A percentile compares a stretch with the other conserved stretches of the same genome.
These are phyloP conservation scores for Triplophysa yarkandensis DNA, from an alignment of 2,797 vertebrate genomes.

Conservation along the genomic window DNA sequence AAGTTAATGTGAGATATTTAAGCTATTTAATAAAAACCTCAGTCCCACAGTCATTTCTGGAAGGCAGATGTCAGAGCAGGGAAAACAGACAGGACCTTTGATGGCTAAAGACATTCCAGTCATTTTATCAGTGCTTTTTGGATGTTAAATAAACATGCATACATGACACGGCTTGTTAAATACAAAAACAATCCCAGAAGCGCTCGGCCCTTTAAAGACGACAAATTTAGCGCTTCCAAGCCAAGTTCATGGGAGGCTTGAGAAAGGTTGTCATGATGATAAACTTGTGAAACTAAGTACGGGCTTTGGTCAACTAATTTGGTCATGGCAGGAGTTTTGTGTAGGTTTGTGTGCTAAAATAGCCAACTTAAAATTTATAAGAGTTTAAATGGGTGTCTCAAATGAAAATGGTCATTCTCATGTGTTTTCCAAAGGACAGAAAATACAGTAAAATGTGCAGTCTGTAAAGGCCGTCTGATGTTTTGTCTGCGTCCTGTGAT, in stretches of 20 bases:
- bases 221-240: slow-evolving; percentile 41
- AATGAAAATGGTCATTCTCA: too few species aligned
- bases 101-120: slow-evolving; percentile 70
- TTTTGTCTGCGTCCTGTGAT: too few species aligned
- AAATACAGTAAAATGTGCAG: too few species aligned
- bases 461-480: too few species aligned
- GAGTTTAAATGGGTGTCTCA: too few species aligned
- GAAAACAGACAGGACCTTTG: slow-evolving; percentile 74
- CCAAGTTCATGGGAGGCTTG: slow-evolving; percentile 34
- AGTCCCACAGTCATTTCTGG: slow-evolving; percentile 68
- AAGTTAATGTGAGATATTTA: slow-evolving; percentile 78
- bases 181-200: slow-evolving; percentile 62
- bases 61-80: slow-evolving; percentile 71
- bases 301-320: slow-evolving; percentile 1
- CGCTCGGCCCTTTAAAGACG: slow-evolving; percentile 48
- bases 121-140: slow-evolving; percentile 66
- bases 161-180: slow-evolving; percentile 64
- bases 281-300: not conserved
- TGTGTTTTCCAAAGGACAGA: too few species aligned
- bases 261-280: slow-evolving; percentile 7
- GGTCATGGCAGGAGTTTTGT: not conserved
- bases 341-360: slow-evolving; percentile 9
- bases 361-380: not conserved
- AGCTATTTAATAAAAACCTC: slow-evolving; percentile 69
- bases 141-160: slow-evolving; percentile 72